Evolutionary conservation across 2,888 invertebrate genomes (phyloP), one percentile per base, ranked within the genome.

Genomic region (Calliphora vomitoria): DNA sequence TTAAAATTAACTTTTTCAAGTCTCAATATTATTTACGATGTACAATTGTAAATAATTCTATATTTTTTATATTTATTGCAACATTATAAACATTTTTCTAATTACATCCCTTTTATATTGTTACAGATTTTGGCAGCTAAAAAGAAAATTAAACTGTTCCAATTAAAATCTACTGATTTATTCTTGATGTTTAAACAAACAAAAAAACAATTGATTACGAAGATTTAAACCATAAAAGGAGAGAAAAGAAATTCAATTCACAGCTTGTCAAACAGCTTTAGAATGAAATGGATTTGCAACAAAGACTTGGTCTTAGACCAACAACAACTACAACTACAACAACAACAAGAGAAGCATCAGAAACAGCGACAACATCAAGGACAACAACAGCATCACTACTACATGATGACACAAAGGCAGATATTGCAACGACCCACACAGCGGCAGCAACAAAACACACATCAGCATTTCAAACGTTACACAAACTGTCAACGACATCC

Each of bases 201-300:
- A 38, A 11, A 8, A 44, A 44, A 50, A n/a, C 1, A 50, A 50
- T 50, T 50, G 15, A 3, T 58, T 66, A n/a, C 18, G n/a, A n/a
- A 66, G 44, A 72, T 66, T 25, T 55, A 71, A 50, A 82, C 58
- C 82, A 75, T 38, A 53, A 55, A 58, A 58, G 38, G 5, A 71
- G 47, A 47, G 50, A 64, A 66, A 47, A 11, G 44, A 18, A 72
- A 76, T 50, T 60, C 69, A 81, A 79, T 79, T 82, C 31, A 69
- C 47, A 85, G 69, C 82, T 74, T 71, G 82, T 78, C 76, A 81
- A 88, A 93, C 92, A 91, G 93, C 93, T 93, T 92, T 92, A 93
- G 91, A 93, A 93, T 93, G 93, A 93, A 93, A 93, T 93, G 93
- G 93, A 93, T 93, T 91, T 91, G 91, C 90, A 93, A 92, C 91